A percentile compares a stretch with the other conserved stretches of the same genome.
Evolutionary conservation across 2,888 invertebrate species (phyloP).

Genomic region (Drosophila falleni): DNA sequence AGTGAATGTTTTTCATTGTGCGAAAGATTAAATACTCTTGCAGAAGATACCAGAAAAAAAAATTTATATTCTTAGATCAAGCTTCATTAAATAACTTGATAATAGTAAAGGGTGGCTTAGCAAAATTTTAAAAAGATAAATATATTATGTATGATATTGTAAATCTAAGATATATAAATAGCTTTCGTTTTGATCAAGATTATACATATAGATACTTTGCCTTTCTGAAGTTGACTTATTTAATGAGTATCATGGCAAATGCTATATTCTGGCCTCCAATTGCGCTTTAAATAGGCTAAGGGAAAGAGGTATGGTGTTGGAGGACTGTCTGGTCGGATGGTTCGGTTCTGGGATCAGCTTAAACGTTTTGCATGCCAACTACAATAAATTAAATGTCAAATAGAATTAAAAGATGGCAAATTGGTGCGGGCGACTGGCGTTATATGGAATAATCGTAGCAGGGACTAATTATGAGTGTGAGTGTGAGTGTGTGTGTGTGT

Average conservation of each 20-base stretch:
- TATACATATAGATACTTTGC: neutral
- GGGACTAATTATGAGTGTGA: conserved; percentile 37
- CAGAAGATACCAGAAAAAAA: neutral
- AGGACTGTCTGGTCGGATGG: conserved; percentile 2
- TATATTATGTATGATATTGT: too few species aligned
- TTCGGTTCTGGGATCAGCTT: conserved; percentile 23
- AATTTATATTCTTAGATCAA: too few species aligned
- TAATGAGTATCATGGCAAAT: conserved; percentile 8
- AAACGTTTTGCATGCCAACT: conserved; percentile 38
- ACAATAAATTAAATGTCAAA: conserved; percentile 67
- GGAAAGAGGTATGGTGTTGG: neutral
- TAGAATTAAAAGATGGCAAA: conserved; percentile 61
- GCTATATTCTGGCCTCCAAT: neutral
- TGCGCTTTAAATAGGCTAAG: conserved; percentile 6
- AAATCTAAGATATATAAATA: neutral
- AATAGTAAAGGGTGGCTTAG: too few species aligned
- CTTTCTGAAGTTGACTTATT: neutral
- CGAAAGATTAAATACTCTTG: conserved; percentile 12
- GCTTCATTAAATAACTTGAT: neutral
- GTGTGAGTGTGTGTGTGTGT: neutral
- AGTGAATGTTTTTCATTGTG: neutral
- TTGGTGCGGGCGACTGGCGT: conserved; percentile 43
- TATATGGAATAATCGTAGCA: conserved; percentile 8
- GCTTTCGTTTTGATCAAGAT: neutral
- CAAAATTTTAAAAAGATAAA: neutral